Conservation (phyloP, 1,140 invertebrate species). For the Laodelphax striatellus region DNA sequence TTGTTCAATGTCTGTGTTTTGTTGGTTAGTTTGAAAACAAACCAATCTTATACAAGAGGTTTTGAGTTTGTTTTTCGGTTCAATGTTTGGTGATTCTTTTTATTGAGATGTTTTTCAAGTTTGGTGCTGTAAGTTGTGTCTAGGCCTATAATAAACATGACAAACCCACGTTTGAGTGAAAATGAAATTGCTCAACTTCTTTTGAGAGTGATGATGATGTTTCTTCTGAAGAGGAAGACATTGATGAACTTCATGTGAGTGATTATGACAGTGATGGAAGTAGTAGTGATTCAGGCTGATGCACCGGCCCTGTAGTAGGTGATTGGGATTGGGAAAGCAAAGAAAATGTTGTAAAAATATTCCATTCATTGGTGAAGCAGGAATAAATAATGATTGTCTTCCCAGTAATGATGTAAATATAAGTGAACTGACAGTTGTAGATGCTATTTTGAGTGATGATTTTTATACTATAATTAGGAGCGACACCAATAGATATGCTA, state of each 20-base stretch:
- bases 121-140: too few species aligned
- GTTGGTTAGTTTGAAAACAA: too few species aligned
- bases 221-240: too few species aligned
- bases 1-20: too few species aligned
- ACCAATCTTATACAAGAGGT: too few species aligned
- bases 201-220: too few species aligned
- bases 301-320: neutral
- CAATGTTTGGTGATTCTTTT: too few species aligned
- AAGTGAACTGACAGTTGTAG: neutral
- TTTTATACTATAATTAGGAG: slow-evolving; percentile 12
- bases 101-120: too few species aligned
- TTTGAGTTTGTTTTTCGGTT: too few species aligned
- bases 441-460: slow-evolving; percentile 3
- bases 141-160: too few species aligned
- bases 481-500: slow-evolving; percentile 8
- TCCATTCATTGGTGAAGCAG: neutral
- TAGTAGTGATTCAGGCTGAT: neutral
- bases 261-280: neutral
- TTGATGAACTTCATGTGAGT: neutral
- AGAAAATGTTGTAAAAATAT: slow-evolving; percentile 5
- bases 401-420: neutral
- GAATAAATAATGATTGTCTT: neutral
- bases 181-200: too few species aligned
- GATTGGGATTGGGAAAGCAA: slow-evolving; percentile 5
- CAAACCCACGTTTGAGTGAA: too few species aligned